Evolutionary conservation across 1,140 invertebrate genomes (phyloP).

Genomic region (Pachypsylla venusta): DNA sequence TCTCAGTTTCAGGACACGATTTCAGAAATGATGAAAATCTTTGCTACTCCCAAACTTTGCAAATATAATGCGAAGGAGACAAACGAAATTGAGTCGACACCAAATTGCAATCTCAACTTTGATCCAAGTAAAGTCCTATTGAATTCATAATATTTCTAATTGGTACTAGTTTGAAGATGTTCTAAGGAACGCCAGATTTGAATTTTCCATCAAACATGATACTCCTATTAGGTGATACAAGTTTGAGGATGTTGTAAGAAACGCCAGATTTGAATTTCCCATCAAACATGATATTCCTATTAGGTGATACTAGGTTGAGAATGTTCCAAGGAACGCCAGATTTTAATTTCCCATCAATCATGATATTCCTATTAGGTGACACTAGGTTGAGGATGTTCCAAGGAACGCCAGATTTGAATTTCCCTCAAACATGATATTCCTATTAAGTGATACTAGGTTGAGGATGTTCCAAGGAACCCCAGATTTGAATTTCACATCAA

Average conservation of each 20-base stretch:
- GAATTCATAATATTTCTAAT: neutral
- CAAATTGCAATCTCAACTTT: conserved; percentile 1
- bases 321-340: neutral
- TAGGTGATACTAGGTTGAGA: neutral
- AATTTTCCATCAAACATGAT: neutral
- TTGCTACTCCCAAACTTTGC: neutral
- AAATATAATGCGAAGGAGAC: neutral
- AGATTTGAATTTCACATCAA: neutral
- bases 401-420: neutral
- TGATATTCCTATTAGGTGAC: no score
- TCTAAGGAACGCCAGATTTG: neutral
- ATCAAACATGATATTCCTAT: neutral
- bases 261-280: neutral
- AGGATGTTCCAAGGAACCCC: neutral
- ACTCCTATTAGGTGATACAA: no score
- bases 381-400: neutral
- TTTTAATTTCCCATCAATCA: neutral
- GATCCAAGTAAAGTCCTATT: neutral
- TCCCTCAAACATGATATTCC: neutral
- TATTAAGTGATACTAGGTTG: no score
- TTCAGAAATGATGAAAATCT: neutral
- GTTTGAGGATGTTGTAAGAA: neutral
- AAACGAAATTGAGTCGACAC: no score
- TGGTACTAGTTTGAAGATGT: neutral
- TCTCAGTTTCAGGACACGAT: no score